Percentiles rank a stretch among this genome's conserved stretches.
phyloP scores from a whole-genome alignment of 2,797 vertebrate genomes.

The Gallinago solitaria region DNA sequence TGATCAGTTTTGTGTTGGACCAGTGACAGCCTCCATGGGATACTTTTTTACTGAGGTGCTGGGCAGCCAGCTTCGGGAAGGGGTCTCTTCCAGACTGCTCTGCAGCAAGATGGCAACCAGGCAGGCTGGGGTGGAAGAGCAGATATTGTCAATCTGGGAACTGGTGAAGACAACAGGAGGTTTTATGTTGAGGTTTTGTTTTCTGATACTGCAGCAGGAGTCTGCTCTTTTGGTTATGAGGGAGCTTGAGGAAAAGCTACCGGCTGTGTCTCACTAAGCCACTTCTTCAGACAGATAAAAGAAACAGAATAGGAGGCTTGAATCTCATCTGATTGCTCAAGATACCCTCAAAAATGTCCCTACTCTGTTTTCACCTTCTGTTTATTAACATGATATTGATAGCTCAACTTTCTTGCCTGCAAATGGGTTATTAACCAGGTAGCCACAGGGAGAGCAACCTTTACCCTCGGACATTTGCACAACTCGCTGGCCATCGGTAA shows the following conservation, averaged over 20 bases:
- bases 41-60: not conserved
- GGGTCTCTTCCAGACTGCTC: not conserved
- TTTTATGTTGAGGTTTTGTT: not conserved
- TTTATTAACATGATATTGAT: not conserved
- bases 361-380: not conserved
- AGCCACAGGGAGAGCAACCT: not conserved
- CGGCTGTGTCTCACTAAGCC: not conserved
- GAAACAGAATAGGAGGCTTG: not conserved
- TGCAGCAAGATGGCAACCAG: not conserved
- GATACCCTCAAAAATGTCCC: not conserved
- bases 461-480: not conserved
- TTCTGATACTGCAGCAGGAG: not conserved
- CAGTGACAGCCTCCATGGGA: not conserved
- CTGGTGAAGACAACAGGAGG: accelerated
- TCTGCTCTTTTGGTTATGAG: not conserved
- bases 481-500: not conserved
- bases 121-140: not conserved
- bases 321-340: not conserved
- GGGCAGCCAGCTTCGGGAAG: not conserved
- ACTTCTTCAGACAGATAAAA: not conserved
- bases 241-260: not conserved
- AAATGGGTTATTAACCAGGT: not conserved
- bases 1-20: not conserved
- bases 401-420: not conserved
- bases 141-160: not conserved